Base-by-base conservation (phyloP, 2,113 vertebrate species). In the Nasalis larvatus region DNA sequence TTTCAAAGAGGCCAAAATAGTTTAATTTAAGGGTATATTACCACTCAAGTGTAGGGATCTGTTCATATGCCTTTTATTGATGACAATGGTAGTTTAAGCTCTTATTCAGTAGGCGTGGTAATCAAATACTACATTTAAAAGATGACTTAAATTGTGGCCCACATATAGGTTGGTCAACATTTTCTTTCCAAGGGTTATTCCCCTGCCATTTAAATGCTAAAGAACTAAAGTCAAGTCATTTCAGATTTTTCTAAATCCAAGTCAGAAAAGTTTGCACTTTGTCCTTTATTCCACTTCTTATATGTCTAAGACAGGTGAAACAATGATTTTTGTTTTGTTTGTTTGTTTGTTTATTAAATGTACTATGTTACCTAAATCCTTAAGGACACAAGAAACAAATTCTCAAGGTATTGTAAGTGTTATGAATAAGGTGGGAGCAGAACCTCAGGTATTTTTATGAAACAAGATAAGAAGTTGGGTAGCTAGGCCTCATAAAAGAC, bases 21-120 rank as follows among this genome's bases (percentile, higher is more conserved):
- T 93, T 98, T 97, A 97, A 98, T 98, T 86, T 93, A 58, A 91
- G 96, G 88, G 81, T 97, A 73, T 49, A 47, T 96, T 96, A 74
- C 82, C 21, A 56, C 27, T 78, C 60, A n/a, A 4, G 3, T 71
- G 40, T 68, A 8, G 40, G 86, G 86, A 93, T 71, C 68, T 93
- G 88, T 21, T 81, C 4, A 0, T 42, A 60, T 71, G 47, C 68
- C n/a, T 91, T 91, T 89, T 94, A 73, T 42, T 84, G 78, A 88
- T 93, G 52, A 87, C 78, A 94, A 91, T 84, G 58, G 82, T 54
- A 60, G 47, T 88, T 86, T 8, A 16, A 93, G 68, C 74, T 89
- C 86, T 69, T 83, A 94, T 54, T 94, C 86, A 47, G 89, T 40
- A 85, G 68, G 91, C 0, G 0, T 94, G 71, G 54, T 88, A 83